Evolutionary conservation across 2,113 vertebrate genomes (phyloP).

Genomic region (Heliornis fulica): DNA sequence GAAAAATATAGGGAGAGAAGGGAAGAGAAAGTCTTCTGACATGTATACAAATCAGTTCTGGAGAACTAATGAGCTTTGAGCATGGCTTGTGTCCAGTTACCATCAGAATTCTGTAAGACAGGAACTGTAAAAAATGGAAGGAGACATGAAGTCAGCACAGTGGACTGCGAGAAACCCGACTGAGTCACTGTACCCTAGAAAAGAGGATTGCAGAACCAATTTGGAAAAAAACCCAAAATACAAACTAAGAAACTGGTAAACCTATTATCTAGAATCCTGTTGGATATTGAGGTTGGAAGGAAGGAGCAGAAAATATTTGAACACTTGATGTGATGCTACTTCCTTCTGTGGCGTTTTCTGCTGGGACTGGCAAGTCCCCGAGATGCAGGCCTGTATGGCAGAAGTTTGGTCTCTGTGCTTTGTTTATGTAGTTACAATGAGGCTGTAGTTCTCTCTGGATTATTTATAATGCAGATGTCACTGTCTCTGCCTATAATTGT

Average conservation of each 20-base stretch:
- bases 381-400: neutral
- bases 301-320: neutral
- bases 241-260: neutral
- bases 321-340: neutral
- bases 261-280: neutral
- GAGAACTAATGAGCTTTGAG: neutral
- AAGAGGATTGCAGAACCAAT: neutral
- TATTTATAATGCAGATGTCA: conserved; percentile 41
- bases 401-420: neutral
- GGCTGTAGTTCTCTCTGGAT: neutral
- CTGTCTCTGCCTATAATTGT: neutral
- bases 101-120: neutral
- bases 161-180: neutral
- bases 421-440: neutral
- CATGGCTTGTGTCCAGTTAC: conserved; percentile 47
- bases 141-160: conserved; percentile 56
- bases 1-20: neutral
- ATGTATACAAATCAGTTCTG: neutral
- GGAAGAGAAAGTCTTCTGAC: rapidly evolving
- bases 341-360: neutral
- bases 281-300: neutral
- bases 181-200: conserved; percentile 46
- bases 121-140: conserved; percentile 36
- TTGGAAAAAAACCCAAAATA: neutral
- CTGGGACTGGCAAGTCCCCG: neutral